phyloP scores from a whole-genome alignment of 1,140 invertebrate species.

The Bombus pascuorum region DNA sequence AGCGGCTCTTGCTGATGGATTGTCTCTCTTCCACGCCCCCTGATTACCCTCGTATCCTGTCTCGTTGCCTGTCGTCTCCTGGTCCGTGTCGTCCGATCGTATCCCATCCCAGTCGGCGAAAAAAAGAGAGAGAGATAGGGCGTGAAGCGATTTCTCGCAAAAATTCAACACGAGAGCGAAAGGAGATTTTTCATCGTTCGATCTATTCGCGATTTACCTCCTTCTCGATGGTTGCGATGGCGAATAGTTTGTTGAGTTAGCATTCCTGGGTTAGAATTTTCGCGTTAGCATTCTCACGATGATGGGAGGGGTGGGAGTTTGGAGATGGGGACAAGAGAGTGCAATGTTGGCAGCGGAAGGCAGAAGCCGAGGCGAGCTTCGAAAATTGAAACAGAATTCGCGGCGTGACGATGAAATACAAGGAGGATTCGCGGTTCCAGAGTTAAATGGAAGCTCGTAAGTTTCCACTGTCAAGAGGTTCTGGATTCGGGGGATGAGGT shows the following conservation, averaged over 20 bases:
- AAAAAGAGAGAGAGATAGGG: background rate
- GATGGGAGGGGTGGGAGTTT: background rate
- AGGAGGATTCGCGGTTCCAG: constrained; percentile 34
- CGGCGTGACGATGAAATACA: constrained; percentile 69
- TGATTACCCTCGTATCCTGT: constrained; percentile 62
- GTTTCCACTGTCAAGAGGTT: constrained; percentile 45
- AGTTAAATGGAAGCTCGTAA: constrained; percentile 68
- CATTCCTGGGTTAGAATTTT: background rate
- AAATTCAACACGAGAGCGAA: background rate
- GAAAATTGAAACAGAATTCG: constrained; percentile 76
- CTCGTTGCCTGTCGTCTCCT: constrained; percentile 32
- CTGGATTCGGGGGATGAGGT: background rate
- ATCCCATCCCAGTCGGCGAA: background rate
- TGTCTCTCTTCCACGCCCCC: constrained; percentile 73
- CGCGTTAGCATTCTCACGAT: background rate
- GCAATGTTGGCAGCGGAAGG: background rate
- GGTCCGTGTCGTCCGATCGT: constrained; percentile 49
- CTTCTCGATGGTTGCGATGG: background rate
- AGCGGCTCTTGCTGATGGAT: constrained; percentile 76
- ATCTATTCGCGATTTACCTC: constrained; percentile 15
- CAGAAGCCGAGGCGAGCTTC: constrained; percentile 61
- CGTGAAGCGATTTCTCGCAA: background rate
- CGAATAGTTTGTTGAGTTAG: background rate
- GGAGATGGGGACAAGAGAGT: no score
- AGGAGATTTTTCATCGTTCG: constrained; percentile 10